phyloP scores from a whole-genome alignment of 2,113 vertebrate genomes.

The Oophaga pumilio region DNA sequence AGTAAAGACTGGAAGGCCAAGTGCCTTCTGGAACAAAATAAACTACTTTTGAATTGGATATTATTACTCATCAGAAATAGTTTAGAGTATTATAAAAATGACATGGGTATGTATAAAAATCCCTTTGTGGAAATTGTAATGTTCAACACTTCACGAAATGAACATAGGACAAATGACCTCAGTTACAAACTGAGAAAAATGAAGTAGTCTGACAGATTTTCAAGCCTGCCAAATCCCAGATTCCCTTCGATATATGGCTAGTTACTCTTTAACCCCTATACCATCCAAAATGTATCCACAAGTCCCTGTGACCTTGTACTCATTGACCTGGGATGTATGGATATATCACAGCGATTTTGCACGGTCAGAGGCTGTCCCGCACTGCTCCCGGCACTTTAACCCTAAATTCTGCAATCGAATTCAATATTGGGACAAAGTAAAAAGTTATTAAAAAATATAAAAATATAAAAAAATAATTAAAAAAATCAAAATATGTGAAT shows the following conservation, averaged over 20 bases:
- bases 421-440: no score
- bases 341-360: no score
- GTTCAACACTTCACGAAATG: not conserved
- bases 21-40: not conserved
- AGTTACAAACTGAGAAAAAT: not conserved
- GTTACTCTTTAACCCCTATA: not conserved
- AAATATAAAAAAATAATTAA: no score
- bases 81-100: not conserved
- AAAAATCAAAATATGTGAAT: no score
- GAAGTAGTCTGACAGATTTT: not conserved
- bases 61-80: not conserved
- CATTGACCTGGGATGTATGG: no score
- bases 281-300: no score
- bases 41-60: not conserved
- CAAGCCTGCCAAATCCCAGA: not conserved
- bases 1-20: not conserved
- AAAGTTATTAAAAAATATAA: no score
- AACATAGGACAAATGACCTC: not conserved
- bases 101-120: not conserved
- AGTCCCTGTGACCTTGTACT: no score
- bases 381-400: no score
- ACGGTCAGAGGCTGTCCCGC: no score
- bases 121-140: not conserved
- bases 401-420: no score
- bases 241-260: not conserved